Evolutionary conservation across 2,113 vertebrate species (phyloP).

Genomic region (Prolemur simus): DNA sequence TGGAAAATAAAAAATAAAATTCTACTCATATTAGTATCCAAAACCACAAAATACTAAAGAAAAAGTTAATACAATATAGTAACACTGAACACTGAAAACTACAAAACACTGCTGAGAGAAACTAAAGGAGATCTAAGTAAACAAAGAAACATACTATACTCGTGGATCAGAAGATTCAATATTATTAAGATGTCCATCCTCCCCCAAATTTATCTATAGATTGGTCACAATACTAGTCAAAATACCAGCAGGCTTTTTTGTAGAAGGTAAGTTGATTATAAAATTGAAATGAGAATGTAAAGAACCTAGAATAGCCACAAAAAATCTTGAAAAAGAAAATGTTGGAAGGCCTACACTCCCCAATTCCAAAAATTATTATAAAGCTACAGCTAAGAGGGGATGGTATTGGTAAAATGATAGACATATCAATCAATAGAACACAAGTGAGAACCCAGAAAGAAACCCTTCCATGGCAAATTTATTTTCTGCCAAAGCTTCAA

Average conservation of each 20-base stretch:
- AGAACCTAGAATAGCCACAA: neutral
- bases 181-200: neutral
- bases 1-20: neutral
- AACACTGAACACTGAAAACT: neutral
- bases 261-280: neutral
- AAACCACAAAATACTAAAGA: neutral
- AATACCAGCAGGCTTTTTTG: neutral
- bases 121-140: neutral
- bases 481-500: neutral
- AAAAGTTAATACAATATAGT: neutral
- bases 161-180: neutral
- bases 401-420: neutral
- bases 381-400: neutral
- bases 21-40: neutral
- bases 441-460: neutral
- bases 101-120: neutral
- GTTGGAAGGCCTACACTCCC: neutral
- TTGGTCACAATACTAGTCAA: neutral
- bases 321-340: neutral
- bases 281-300: neutral
- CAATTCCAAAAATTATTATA: neutral
- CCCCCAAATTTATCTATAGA: neutral
- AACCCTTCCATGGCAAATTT: accelerated
- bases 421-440: neutral
- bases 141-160: neutral